Evolutionary conservation across 2,797 vertebrate genomes (phyloP), one percentile per base, ranked within the genome.

Genomic region (Muscicapa comitata): DNA sequence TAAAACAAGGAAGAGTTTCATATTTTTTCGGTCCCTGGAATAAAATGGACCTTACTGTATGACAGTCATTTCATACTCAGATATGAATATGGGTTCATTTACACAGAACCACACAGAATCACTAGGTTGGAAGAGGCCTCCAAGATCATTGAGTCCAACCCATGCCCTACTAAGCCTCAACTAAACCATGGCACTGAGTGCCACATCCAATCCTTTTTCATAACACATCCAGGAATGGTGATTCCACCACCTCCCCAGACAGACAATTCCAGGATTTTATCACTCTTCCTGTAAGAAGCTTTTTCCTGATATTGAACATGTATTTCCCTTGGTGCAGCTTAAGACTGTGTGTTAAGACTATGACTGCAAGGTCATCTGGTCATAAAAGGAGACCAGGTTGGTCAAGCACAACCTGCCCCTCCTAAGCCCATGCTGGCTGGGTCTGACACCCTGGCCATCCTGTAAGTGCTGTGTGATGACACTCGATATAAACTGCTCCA

Each of bases 201-300:
- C 28, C 28, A 16, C 23, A 61, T 28, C 11, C 18, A 61, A 2
- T 10, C 6, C n/a, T 61, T 38, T 26, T 20, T 40, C 17, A 40
- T 38, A 40, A 21, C 7, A 28, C 35, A 40, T 26, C 8, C 23
- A 61, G 8, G 17, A 7, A 13, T 50, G 23, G 8, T 50, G 29
- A 75, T 14, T 20, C 35, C 29, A 50, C 23, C 5, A 50, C 4
- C 23, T 75, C 35, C 18, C 45, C 0, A 0, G 17, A 14, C 10
- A 50, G 45, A 40, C 14, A 1, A 13, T 50, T 40, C 29, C 35
- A 40, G 14, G 8, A 50, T 5, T 40, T 75, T 21, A 33, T 26
- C 14, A 50, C 17, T n/a, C 18, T 17, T 40, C 20, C 18, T 0
- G 7, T 75, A n/a, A n/a, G 37, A 61, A 13, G 10, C 23, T 17